Base-by-base conservation (phyloP, 2,113 vertebrate genomes). In the Gadus macrocephalus region DNA sequence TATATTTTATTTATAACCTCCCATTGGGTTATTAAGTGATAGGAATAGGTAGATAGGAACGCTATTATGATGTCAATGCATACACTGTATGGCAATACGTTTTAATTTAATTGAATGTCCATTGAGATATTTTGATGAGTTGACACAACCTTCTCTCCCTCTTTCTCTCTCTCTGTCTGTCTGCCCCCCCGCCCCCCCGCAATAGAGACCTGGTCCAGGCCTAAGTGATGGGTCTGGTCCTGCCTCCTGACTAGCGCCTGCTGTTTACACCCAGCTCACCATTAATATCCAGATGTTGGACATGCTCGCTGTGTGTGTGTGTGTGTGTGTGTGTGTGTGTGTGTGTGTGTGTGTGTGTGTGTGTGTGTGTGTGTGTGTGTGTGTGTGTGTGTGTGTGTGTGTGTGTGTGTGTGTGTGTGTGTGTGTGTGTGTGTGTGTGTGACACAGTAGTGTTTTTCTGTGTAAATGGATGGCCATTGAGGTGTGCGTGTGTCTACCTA, bases 221-320 rank as follows among this genome's bases (percentile, higher is more conserved):
- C 87, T 81, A 87, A 81, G 83, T 75, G 74, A 87, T 89, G 85
- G 84, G 84, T 88, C 83, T 71, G 81, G 81, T 84, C 82, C 79
- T 75, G 73, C 74, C 78, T 83, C 77, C 84, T 89, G 88, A 90
- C 90, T 88, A 81, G 81, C 69, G 82, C 87, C 90, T 83, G 88
- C 89, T 90, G 88, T 88, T 90, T 80, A 78, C 77, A 78, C 83
- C 83, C 83, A 87, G 84, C 67, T 74, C 72, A 70, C 73, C 80
- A 88, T 91, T 88, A 85, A 90, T 90, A 91, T 89, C 88, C 87
- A 87, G 76, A 86, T 70, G 77, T 11, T 22, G 6, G 31, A 4
- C 31, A 35, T 79, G 82, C 81, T 83, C 69, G 69, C 63, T 59
- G 2, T 20, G 31, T 71, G 74, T 17, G 8, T 62, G 76, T 71